phyloP scores from a whole-genome alignment of 2,797 vertebrate genomes.

The Salmo trutta region DNA sequence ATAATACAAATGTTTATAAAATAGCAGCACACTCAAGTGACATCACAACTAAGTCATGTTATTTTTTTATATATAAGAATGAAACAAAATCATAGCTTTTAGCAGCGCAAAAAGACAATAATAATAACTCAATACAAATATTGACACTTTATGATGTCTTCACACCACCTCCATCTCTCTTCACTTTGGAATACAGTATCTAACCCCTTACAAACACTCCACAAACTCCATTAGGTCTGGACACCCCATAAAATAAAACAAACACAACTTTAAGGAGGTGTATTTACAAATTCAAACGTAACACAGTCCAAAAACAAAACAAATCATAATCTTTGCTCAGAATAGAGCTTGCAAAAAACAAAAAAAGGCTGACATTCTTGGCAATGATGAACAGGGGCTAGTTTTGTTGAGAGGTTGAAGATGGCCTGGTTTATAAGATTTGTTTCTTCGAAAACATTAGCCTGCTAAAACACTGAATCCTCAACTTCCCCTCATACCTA shows the following conservation, averaged over 20 bases:
- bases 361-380: slow-evolving; percentile 52
- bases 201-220: slow-evolving; percentile 60
- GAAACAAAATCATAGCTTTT: slow-evolving; percentile 98
- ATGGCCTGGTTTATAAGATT: slow-evolving; percentile 52
- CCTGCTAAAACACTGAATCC: slow-evolving; percentile 17
- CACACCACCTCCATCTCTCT: slow-evolving; percentile 79
- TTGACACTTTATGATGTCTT: slow-evolving; percentile 77
- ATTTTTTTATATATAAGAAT: slow-evolving; percentile 89
- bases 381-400: slow-evolving; percentile 52
- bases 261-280: slow-evolving; percentile 67
- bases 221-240: slow-evolving; percentile 63
- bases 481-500: too few species aligned
- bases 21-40: slow-evolving; percentile 99
- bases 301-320: slow-evolving; percentile 57
- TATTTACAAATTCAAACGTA: slow-evolving; percentile 54
- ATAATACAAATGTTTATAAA: slow-evolving; percentile 99
- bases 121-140: slow-evolving; percentile 49
- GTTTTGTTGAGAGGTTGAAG: slow-evolving; percentile 61
- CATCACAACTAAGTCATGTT: slow-evolving; percentile 99
- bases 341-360: slow-evolving; percentile 63
- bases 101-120: slow-evolving; percentile 92
- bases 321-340: slow-evolving; percentile 62
- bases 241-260: slow-evolving; percentile 60
- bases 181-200: slow-evolving; percentile 85
- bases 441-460: slow-evolving; percentile 24